Evolutionary conservation across 2,888 invertebrate species (phyloP).

Genomic region (Drosophila demipolita): DNA sequence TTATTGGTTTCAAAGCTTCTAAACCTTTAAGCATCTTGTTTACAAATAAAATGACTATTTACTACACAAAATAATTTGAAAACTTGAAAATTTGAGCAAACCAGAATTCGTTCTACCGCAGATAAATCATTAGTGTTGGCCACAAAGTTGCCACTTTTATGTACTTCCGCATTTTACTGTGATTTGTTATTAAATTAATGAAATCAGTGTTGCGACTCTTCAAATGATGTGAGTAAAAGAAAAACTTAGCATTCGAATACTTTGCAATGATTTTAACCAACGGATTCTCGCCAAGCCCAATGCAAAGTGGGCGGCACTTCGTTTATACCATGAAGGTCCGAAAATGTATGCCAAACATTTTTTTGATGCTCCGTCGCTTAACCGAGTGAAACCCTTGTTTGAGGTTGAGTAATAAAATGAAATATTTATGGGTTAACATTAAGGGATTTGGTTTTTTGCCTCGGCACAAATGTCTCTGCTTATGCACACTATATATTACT

Average conservation of each 20-base stretch:
- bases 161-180: conserved; percentile 9
- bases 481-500: conserved; percentile 26
- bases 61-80: not conserved
- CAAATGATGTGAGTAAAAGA: conserved; percentile 24
- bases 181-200: conserved; percentile 36
- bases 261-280: conserved; percentile 37
- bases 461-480: conserved; percentile 24
- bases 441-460: conserved; percentile 72
- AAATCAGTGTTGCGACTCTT: conserved; percentile 36
- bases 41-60: not conserved
- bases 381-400: conserved; percentile 66
- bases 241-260: conserved; percentile 10
- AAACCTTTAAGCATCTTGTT: not conserved
- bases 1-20: not conserved
- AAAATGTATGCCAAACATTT: conserved; percentile 64
- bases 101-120: conserved; percentile 5
- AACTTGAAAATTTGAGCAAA: conserved; percentile 1
- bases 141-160: not conserved
- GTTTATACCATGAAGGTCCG: conserved; percentile 21
- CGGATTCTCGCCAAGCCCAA: conserved; percentile 12
- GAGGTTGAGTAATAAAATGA: conserved; percentile 76
- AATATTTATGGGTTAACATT: conserved; percentile 77
- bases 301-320: conserved; percentile 1
- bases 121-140: conserved; percentile 12
- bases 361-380: conserved; percentile 48